These are phyloP conservation scores for Martes martes DNA, from an alignment of 2,113 vertebrate species.

Conservation along the genomic window DNA sequence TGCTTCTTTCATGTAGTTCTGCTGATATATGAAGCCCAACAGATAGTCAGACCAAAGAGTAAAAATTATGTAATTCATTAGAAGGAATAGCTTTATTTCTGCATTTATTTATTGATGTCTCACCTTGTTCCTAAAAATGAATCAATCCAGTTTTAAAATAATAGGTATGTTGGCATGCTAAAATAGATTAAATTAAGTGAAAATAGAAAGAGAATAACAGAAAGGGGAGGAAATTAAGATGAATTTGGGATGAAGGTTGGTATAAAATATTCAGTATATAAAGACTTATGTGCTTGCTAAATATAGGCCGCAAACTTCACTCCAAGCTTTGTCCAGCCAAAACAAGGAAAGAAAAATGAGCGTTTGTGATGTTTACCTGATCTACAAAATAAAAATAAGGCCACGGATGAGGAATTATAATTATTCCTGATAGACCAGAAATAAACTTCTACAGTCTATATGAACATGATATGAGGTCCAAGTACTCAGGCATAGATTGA, in stretches of 20 bases:
- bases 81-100: conserved; percentile 27
- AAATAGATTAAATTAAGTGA: background rate
- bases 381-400: background rate
- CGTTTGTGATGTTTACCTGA: background rate
- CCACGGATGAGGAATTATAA: background rate
- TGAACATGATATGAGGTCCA: background rate
- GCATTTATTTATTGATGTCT: background rate
- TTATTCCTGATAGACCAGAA: background rate
- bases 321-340: background rate
- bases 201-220: background rate
- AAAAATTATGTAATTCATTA: conserved; percentile 9
- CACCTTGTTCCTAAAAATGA: background rate
- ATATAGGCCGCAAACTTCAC: background rate
- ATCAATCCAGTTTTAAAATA: background rate
- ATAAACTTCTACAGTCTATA: background rate
- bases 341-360: background rate
- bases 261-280: conserved; percentile 37
- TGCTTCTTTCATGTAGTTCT: background rate
- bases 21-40: background rate
- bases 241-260: background rate
- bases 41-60: background rate
- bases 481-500: background rate
- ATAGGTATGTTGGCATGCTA: background rate
- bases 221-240: background rate
- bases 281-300: background rate